phyloP scores from a whole-genome alignment of 1,140 invertebrate genomes.

The Dufourea novaeangliae region DNA sequence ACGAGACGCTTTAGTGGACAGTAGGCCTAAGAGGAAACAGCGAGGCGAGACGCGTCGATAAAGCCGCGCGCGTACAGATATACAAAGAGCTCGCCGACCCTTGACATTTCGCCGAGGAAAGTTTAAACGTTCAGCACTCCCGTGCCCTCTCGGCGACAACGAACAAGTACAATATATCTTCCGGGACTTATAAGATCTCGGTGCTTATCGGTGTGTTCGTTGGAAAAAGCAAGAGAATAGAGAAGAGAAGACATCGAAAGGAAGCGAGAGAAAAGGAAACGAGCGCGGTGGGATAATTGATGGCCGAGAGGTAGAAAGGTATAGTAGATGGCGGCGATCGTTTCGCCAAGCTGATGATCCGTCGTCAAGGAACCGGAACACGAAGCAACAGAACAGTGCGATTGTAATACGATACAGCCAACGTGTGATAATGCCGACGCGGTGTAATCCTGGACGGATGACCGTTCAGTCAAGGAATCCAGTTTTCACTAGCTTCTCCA shows the following conservation, averaged over 20 bases:
- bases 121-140: constrained; percentile 42
- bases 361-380: neutral
- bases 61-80: constrained; percentile 11
- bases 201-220: constrained; percentile 28
- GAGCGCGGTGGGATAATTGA: neutral
- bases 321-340: neutral
- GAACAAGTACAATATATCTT: neutral
- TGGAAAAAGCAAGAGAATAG: constrained; percentile 18
- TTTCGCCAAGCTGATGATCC: neutral
- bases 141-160: constrained; percentile 9
- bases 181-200: constrained; percentile 40
- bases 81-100: constrained; percentile 5
- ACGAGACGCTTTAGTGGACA: no score
- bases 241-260: constrained; percentile 24
- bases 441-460: neutral
- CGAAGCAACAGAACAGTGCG: constrained; percentile 11
- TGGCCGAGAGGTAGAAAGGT: constrained; percentile 1
- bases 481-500: constrained; percentile 97
- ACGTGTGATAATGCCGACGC: neutral
- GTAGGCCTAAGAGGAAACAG: no score
- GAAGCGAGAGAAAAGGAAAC: neutral
- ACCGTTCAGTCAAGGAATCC: constrained; percentile 94
- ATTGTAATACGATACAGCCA: constrained; percentile 48
- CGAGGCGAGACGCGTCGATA: constrained; percentile 12
- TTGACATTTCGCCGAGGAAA: constrained; percentile 40